Conservation (phyloP, 2,113 vertebrate species). For the Sceloporus undulatus region DNA sequence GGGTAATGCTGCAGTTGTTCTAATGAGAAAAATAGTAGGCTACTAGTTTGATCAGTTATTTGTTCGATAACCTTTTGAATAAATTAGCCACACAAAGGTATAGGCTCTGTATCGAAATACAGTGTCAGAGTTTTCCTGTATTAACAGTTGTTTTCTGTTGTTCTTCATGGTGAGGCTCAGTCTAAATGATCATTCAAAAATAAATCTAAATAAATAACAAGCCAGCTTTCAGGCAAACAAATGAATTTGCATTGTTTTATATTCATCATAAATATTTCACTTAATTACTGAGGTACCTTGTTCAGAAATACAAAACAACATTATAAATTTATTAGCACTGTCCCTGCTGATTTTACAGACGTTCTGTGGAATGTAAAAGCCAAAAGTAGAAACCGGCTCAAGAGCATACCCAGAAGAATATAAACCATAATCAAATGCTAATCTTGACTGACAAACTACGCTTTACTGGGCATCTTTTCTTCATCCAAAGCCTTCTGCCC, state of each 20-base stretch:
- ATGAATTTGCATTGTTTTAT: conserved; percentile 87
- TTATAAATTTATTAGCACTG: conserved; percentile 85
- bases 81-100: conserved; percentile 45
- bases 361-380: conserved; percentile 76
- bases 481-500: conserved; percentile 58
- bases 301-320: conserved; percentile 84
- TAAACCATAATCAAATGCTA: conserved; percentile 61
- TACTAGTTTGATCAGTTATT: conserved; percentile 52
- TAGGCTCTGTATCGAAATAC: conserved; percentile 42
- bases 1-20: conserved; percentile 39
- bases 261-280: conserved; percentile 89
- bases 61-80: conserved; percentile 48
- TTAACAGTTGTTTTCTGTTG: conserved; percentile 66
- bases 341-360: conserved; percentile 81
- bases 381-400: conserved; percentile 76
- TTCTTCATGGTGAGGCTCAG: conserved; percentile 70
- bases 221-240: conserved; percentile 84
- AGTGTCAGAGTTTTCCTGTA: conserved; percentile 57
- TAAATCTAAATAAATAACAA: conserved; percentile 86
- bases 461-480: conserved; percentile 53
- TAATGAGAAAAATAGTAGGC: conserved; percentile 36
- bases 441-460: conserved; percentile 58
- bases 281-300: conserved; percentile 85
- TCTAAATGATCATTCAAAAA: conserved; percentile 79
- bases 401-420: conserved; percentile 66